Evolutionary conservation across 1,140 invertebrate species (phyloP).

Genomic region (Atta colombica): DNA sequence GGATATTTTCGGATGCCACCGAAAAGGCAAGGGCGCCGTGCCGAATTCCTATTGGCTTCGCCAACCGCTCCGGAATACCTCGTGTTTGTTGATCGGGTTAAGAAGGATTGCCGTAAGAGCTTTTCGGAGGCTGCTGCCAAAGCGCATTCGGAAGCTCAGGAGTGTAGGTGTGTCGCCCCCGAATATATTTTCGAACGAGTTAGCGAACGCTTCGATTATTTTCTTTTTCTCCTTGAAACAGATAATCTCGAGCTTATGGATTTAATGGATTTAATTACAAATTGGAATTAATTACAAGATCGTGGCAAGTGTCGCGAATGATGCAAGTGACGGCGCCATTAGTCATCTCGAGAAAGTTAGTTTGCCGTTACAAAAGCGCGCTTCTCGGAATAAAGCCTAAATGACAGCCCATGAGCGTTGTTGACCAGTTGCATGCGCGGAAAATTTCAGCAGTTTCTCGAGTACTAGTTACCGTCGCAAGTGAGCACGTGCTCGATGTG

Average conservation of each 20-base stretch:
- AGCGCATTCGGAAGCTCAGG: constrained; percentile 38
- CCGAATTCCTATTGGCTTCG: constrained; percentile 62
- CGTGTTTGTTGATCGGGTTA: constrained; percentile 62
- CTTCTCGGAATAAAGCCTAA: constrained; percentile 6
- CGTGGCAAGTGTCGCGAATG: neutral
- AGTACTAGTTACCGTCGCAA: constrained; percentile 19
- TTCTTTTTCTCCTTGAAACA: neutral
- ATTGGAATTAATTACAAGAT: neutral
- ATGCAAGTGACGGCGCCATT: neutral
- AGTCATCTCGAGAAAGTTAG: constrained; percentile 10
- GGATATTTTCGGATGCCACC: constrained; percentile 59
- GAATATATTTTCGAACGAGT: constrained; percentile 45
- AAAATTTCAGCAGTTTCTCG: constrained; percentile 58
- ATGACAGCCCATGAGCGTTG: constrained; percentile 10
- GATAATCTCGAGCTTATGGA: neutral
- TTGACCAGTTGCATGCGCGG: constrained; percentile 12
- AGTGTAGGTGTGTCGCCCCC: constrained; percentile 32
- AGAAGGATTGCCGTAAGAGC: constrained; percentile 61
- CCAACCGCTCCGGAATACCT: constrained; percentile 37
- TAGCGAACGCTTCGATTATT: constrained; percentile 17
- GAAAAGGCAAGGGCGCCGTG: constrained; percentile 68
- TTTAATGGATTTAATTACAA: neutral
- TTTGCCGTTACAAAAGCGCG: constrained; percentile 8
- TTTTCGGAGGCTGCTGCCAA: constrained; percentile 58
- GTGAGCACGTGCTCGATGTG: constrained; percentile 61